phyloP scores from a whole-genome alignment of 2,113 vertebrate species.

The Hemibagrus wyckioides region DNA sequence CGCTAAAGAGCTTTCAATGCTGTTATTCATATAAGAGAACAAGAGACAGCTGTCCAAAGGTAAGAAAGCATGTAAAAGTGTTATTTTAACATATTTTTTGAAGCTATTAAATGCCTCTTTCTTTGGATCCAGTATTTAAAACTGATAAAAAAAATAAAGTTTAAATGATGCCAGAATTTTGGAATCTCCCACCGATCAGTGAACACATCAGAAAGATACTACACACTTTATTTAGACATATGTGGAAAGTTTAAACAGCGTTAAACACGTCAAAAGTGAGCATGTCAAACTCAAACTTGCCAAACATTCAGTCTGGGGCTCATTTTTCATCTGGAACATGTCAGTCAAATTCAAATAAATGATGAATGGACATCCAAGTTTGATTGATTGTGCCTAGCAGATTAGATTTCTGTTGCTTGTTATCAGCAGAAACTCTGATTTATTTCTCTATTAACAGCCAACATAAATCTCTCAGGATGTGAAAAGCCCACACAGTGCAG shows the following conservation, averaged over 20 bases:
- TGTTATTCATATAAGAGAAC: not conserved
- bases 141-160: not conserved
- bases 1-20: not conserved
- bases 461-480: slow-evolving; percentile 19
- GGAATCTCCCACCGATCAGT: not conserved
- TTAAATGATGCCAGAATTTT: not conserved
- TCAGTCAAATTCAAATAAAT: slow-evolving; percentile 51
- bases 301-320: slow-evolving; percentile 2
- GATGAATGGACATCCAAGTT: slow-evolving; percentile 49
- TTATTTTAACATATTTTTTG: not conserved
- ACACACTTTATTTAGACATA: not conserved
- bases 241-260: not conserved
- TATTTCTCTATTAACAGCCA: slow-evolving; percentile 41
- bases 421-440: slow-evolving; percentile 43
- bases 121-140: not conserved
- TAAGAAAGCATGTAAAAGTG: not conserved
- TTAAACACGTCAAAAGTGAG: not conserved
- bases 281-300: slow-evolving; percentile 12
- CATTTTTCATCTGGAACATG: slow-evolving; percentile 47
- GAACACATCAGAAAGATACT: not conserved
- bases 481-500: not conserved
- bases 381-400: slow-evolving; percentile 45
- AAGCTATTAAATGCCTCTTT: not conserved
- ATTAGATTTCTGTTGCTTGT: slow-evolving; percentile 31
- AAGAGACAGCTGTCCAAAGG: not conserved